Evolutionary conservation across 2,113 vertebrate species (phyloP).

Genomic region (Chlorodrepanis virens): DNA sequence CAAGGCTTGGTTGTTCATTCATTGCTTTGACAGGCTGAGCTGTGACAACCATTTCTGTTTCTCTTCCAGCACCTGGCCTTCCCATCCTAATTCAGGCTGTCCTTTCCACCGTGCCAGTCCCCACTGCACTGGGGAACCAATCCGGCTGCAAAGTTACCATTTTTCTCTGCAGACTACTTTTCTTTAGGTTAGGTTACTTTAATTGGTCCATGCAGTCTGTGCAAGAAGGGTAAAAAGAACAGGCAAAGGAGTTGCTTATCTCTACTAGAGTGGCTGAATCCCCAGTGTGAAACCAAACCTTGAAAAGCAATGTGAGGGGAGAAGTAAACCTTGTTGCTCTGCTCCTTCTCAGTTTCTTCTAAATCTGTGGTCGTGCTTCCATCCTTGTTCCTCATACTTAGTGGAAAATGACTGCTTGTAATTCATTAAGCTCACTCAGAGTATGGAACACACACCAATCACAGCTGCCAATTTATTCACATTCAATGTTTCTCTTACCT

Average conservation of each 20-base stretch:
- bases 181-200: neutral
- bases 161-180: neutral
- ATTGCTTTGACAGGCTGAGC: neutral
- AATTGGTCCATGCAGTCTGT: neutral
- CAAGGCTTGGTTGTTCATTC: neutral
- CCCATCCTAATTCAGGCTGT: neutral
- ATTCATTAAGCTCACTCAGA: neutral
- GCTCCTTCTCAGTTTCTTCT: neutral
- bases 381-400: neutral
- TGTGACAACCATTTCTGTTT: neutral
- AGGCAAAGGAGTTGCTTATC: neutral
- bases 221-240: neutral
- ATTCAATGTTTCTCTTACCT: neutral
- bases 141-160: neutral
- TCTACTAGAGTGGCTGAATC: neutral
- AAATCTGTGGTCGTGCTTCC: neutral
- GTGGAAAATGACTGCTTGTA: neutral
- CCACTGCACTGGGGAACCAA: neutral
- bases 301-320: neutral
- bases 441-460: neutral
- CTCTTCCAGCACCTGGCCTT: neutral
- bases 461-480: neutral
- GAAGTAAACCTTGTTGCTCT: neutral
- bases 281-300: neutral
- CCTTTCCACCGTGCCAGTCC: neutral